phyloP scores from a whole-genome alignment of 53 echinoderm and acorn worm species.

The Zoroaster sp. region DNA sequence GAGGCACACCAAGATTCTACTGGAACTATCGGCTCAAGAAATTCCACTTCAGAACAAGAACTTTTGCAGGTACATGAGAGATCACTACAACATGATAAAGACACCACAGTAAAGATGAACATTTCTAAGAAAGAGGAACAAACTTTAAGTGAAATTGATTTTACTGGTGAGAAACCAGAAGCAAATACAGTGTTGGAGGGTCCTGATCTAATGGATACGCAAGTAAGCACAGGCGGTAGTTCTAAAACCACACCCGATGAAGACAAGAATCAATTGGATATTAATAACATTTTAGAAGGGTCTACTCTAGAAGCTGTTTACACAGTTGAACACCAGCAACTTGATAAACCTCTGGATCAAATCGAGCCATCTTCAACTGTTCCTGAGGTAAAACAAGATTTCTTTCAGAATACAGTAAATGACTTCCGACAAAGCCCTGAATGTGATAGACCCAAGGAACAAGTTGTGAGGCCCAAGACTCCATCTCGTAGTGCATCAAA shows the following conservation, averaged over 20 bases:
- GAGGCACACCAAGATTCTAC: background rate
- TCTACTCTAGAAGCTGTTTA: background rate
- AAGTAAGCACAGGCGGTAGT: background rate
- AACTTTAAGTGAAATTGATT: background rate
- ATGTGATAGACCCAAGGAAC: background rate
- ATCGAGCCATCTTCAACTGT: background rate
- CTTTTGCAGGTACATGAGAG: background rate
- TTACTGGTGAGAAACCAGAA: background rate
- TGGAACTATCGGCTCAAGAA: background rate
- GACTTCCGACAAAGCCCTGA: background rate
- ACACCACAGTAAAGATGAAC: background rate
- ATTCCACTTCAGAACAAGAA: background rate
- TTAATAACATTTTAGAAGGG: background rate
- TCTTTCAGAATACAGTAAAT: background rate
- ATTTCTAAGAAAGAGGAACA: background rate
- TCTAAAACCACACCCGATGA: background rate
- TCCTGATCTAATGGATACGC: background rate
- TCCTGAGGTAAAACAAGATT: background rate
- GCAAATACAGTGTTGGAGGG: background rate
- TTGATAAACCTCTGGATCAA: background rate
- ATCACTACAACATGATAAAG: background rate
- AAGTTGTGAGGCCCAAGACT: constrained; percentile 45
- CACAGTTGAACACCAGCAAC: background rate
- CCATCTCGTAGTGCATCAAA: constrained; percentile 8
- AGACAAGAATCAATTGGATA: background rate